Percentiles rank a stretch among this genome's conserved stretches.
Conservation (phyloP, 2,797 vertebrate genomes). For the Pyrocephalus nanus region DNA sequence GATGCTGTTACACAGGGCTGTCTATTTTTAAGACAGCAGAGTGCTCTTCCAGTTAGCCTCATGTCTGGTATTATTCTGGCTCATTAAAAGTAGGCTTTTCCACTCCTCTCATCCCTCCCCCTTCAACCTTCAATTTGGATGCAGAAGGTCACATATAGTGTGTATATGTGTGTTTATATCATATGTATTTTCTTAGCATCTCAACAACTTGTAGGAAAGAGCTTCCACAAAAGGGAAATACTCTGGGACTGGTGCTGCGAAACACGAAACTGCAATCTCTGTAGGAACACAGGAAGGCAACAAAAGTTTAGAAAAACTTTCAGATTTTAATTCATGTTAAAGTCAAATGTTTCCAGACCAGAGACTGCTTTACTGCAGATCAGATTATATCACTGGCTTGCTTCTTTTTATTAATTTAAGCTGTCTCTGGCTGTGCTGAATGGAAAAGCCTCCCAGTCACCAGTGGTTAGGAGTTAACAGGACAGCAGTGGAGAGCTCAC, state of each 20-base stretch:
- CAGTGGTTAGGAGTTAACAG: conserved; percentile 40
- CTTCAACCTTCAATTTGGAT: neutral
- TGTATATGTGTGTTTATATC: neutral
- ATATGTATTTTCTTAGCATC: neutral
- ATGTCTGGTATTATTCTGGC: neutral
- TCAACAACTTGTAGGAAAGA: neutral
- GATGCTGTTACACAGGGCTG: neutral
- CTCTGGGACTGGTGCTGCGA: neutral
- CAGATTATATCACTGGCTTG: conserved; percentile 26
- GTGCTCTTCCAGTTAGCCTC: neutral
- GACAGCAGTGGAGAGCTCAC: neutral
- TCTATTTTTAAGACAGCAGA: neutral
- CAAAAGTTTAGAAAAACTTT: conserved; percentile 40
- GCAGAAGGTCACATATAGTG: neutral
- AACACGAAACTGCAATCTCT: neutral
- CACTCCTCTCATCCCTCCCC: neutral
- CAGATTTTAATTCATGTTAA: conserved; percentile 35
- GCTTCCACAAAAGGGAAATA: neutral
- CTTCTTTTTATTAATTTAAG: conserved; percentile 61
- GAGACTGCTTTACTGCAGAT: conserved; percentile 16
- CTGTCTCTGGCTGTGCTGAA: conserved; percentile 36
- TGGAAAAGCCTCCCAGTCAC: neutral
- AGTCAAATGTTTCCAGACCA: conserved; percentile 33
- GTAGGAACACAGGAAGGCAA: neutral
- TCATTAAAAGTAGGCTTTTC: neutral